phyloP scores from a whole-genome alignment of 2,113 vertebrate species.

The Mirounga angustirostris region DNA sequence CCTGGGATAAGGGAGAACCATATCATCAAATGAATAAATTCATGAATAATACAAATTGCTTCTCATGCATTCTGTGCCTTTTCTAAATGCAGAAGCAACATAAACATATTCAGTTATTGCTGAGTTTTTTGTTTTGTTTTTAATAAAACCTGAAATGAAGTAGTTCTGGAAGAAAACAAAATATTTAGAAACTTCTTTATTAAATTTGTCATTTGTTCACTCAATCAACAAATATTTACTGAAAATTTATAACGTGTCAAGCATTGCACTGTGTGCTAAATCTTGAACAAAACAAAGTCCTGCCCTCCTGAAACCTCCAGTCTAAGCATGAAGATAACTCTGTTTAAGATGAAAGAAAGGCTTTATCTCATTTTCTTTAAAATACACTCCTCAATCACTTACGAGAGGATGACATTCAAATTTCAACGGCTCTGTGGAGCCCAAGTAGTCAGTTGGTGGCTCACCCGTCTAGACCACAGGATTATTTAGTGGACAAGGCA shows the following conservation, averaged over 20 bases:
- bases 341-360: background rate
- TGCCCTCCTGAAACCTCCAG: background rate
- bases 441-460: background rate
- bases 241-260: background rate
- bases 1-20: background rate
- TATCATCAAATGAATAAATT: background rate
- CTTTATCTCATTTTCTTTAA: background rate
- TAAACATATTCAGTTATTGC: background rate
- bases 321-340: background rate
- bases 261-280: fast-evolving
- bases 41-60: background rate
- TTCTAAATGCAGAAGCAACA: background rate
- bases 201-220: background rate
- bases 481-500: background rate
- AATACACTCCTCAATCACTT: background rate
- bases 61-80: background rate
- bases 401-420: background rate
- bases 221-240: background rate
- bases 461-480: background rate
- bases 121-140: background rate
- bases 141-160: background rate
- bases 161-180: background rate
- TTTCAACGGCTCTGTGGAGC: background rate
- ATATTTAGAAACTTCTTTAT: background rate
- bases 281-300: background rate